Percentiles rank a stretch among this genome's conserved stretches.
These are phyloP conservation scores for Pelmatolapia mariae DNA, from an alignment of 2,113 vertebrate genomes.

Conservation along the genomic window DNA sequence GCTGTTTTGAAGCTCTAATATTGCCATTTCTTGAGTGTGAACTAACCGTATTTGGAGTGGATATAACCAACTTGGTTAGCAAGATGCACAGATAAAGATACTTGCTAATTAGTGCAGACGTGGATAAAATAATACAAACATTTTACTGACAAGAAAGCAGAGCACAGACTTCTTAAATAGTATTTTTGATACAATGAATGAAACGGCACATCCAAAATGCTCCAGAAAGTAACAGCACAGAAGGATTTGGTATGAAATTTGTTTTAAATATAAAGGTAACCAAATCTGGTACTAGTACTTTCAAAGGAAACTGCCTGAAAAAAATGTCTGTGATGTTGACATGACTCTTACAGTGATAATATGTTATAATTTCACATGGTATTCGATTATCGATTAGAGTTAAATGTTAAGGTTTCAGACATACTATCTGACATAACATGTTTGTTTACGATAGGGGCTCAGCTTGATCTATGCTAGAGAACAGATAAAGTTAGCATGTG, in stretches of 20 bases:
- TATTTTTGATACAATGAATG: neutral
- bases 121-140: neutral
- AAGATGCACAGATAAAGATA: neutral
- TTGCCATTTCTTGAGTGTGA: neutral
- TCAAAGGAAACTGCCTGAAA: neutral
- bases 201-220: neutral
- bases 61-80: neutral
- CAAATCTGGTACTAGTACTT: neutral
- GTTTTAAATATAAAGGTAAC: neutral
- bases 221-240: neutral
- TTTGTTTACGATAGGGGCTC: neutral
- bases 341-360: neutral
- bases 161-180: neutral
- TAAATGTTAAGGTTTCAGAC: neutral
- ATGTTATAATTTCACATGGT: neutral
- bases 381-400: fast-evolving
- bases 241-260: neutral
- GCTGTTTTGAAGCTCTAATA: neutral
- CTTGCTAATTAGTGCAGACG: neutral
- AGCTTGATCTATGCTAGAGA: neutral
- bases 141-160: neutral
- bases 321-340: neutral
- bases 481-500: neutral
- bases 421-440: neutral
- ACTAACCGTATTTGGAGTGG: neutral